phyloP scores from a whole-genome alignment of 2,888 invertebrate species.

The Dasysyrphus albostriatus region DNA sequence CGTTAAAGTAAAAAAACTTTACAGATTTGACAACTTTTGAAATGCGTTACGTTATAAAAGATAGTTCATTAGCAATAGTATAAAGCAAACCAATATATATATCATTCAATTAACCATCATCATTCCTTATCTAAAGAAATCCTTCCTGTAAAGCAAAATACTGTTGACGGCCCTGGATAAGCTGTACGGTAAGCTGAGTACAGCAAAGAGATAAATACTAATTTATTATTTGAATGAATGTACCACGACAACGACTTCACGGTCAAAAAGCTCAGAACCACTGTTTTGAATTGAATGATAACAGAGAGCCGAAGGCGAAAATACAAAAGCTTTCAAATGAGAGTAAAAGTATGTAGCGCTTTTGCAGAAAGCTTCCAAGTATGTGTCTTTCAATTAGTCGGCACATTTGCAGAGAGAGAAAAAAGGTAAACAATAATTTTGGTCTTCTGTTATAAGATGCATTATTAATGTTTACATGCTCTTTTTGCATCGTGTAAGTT shows the following conservation, averaged over 20 bases:
- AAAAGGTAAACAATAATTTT: conserved; percentile 55
- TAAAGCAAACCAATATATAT: no score
- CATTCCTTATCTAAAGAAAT: neutral
- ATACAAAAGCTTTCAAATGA: conserved; percentile 27
- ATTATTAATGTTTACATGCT: neutral
- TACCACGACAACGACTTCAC: conserved; percentile 53
- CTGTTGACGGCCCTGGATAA: neutral
- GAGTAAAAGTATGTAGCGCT: conserved; percentile 7
- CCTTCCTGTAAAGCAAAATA: neutral
- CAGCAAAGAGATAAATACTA: conserved; percentile 29
- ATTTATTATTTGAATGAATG: conserved; percentile 20
- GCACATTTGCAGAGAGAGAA: neutral
- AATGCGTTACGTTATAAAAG: no score
- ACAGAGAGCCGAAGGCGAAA: conserved; percentile 52
- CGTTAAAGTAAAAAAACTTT: no score
- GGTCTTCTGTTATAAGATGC: neutral
- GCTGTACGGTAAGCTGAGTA: neutral
- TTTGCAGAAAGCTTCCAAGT: conserved; percentile 39
- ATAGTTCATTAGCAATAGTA: no score
- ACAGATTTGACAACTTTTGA: no score
- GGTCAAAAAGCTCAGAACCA: conserved; percentile 67
- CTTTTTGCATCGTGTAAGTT: conserved; percentile 1
- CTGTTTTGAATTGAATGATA: conserved; percentile 67
- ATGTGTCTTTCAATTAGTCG: neutral
- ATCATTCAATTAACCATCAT: no score